Percentiles rank a stretch among this genome's conserved stretches.
Conservation (phyloP, 2,113 vertebrate species). For the Pygoscelis antarcticus region DNA sequence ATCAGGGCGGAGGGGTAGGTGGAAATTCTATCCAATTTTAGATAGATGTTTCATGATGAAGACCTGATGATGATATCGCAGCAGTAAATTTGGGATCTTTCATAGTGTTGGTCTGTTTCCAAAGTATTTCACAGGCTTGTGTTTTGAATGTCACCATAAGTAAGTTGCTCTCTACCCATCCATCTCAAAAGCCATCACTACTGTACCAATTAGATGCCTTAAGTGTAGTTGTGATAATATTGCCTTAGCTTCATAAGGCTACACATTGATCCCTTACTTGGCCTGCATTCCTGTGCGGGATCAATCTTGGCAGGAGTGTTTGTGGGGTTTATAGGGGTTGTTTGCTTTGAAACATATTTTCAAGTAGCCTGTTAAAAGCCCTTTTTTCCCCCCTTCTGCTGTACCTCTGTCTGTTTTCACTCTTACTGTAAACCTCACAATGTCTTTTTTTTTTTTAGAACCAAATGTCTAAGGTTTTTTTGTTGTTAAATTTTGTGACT, state of each 20-base stretch:
- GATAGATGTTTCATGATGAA: constrained; percentile 58
- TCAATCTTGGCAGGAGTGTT: not conserved
- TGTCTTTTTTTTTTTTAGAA: not conserved
- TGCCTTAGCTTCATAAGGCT: not conserved
- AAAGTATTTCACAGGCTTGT: constrained; percentile 51
- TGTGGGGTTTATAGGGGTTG: not conserved
- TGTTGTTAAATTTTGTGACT: not conserved
- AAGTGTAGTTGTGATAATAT: not conserved
- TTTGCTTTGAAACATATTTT: constrained; percentile 29
- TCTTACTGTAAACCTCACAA: not conserved
- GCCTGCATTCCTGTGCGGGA: fast-evolving
- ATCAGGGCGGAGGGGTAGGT: constrained; percentile 65
- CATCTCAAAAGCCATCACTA: constrained; percentile 26
- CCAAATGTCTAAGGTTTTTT: not conserved
- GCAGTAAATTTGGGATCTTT: constrained; percentile 68
- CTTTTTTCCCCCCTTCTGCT: not conserved
- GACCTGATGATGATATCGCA: constrained; percentile 51
- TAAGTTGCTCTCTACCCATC: constrained; percentile 36
- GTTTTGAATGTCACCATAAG: constrained; percentile 62
- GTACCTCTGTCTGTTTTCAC: not conserved
- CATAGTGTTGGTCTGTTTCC: constrained; percentile 55
- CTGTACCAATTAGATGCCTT: constrained; percentile 2
- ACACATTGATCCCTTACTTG: not conserved
- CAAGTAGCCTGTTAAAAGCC: not conserved
- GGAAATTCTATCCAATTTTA: constrained; percentile 63